A percentile compares a stretch with the other conserved stretches of the same genome.
Evolutionary conservation across 2,888 invertebrate species (phyloP).

Genomic region (Pycnomerus fuliginosus): DNA sequence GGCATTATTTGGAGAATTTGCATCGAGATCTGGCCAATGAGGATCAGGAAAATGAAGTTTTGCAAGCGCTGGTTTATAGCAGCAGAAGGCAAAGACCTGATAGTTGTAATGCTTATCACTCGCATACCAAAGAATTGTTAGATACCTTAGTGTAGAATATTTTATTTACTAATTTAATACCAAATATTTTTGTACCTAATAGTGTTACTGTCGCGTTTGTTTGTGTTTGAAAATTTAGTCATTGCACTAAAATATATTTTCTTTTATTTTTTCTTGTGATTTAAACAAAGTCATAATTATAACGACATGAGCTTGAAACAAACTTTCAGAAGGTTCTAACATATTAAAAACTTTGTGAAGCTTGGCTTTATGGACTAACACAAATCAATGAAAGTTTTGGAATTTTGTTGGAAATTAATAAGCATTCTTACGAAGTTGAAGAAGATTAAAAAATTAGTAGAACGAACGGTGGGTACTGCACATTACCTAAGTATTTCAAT

Average conservation of each 20-base stretch:
- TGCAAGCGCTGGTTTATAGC: slow-evolving; percentile 49
- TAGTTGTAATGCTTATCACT: slow-evolving; percentile 34
- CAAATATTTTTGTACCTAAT: slow-evolving; percentile 54
- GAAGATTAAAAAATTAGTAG: too few relatives aligned
- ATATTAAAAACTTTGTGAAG: background rate
- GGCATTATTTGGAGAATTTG: slow-evolving; percentile 45
- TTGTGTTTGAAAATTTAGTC: slow-evolving; percentile 20
- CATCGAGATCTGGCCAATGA: slow-evolving; percentile 47
- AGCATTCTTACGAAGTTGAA: slow-evolving; percentile 1
- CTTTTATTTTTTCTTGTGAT: background rate
- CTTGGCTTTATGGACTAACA: background rate
- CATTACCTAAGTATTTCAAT: too few relatives aligned
- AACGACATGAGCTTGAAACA: background rate
- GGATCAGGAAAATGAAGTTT: slow-evolving; percentile 51
- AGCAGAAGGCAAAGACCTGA: slow-evolving; percentile 35
- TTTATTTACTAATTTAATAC: slow-evolving; percentile 43
- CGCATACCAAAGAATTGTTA: slow-evolving; percentile 53
- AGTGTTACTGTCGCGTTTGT: slow-evolving; percentile 13
- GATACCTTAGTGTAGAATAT: slow-evolving; percentile 52
- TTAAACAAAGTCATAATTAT: background rate
- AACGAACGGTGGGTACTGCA: too few relatives aligned
- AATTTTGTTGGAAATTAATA: background rate
- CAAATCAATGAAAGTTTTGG: slow-evolving; percentile 1
- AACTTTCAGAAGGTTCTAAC: background rate
- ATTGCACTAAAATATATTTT: slow-evolving; percentile 19